Evolutionary conservation across 2,888 invertebrate species (phyloP).

Genomic region (Andrena marginata): DNA sequence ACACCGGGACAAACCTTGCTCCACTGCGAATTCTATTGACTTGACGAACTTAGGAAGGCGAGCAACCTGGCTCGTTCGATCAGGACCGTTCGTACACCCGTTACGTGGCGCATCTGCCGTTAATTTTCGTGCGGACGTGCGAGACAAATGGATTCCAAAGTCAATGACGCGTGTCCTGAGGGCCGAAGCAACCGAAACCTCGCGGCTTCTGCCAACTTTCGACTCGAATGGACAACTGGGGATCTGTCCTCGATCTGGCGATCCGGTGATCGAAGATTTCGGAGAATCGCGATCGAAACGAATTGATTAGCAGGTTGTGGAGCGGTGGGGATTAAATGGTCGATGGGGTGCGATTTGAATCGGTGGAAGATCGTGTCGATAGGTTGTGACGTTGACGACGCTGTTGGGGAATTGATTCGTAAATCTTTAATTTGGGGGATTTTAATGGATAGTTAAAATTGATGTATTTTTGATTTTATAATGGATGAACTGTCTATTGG

Average conservation of each 20-base stretch:
- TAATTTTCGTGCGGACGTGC: slow-evolving; percentile 53
- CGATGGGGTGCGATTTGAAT: too few species aligned
- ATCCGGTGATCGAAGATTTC: not conserved
- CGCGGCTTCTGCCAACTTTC: not conserved
- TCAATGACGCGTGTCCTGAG: slow-evolving; percentile 32
- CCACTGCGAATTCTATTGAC: slow-evolving; percentile 60
- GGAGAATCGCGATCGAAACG: not conserved
- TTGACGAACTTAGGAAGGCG: slow-evolving; percentile 37
- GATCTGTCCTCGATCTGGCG: slow-evolving; percentile 5
- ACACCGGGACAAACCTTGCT: slow-evolving; percentile 13
- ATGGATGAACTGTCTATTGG: too few species aligned
- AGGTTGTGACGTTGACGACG: too few species aligned
- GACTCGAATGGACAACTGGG: not conserved
- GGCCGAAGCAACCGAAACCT: slow-evolving; percentile 9
- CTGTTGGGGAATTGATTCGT: too few species aligned
- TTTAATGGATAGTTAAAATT: too few species aligned
- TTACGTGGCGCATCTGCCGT: slow-evolving; percentile 54
- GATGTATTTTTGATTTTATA: too few species aligned
- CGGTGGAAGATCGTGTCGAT: too few species aligned
- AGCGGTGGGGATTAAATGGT: not conserved
- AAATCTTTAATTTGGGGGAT: too few species aligned
- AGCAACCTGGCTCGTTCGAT: slow-evolving; percentile 9
- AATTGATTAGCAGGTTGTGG: not conserved
- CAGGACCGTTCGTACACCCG: slow-evolving; percentile 29
- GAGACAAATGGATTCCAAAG: slow-evolving; percentile 53